phyloP scores from a whole-genome alignment of 2,113 vertebrate genomes.

The Orycteropus afer region DNA sequence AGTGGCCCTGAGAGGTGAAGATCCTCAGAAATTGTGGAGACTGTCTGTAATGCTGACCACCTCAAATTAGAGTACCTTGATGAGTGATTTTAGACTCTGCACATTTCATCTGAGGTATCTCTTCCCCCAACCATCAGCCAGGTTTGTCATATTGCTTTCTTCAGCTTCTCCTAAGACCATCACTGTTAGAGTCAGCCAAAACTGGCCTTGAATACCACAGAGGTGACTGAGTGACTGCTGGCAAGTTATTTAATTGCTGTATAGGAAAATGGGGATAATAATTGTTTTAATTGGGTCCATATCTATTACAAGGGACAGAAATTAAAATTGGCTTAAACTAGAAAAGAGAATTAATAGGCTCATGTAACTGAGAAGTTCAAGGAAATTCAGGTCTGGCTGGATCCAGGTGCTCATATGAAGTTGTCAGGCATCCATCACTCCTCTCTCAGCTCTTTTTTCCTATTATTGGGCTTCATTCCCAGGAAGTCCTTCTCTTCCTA shows the following conservation, averaged over 20 bases:
- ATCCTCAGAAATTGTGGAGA: background rate
- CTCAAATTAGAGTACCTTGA: background rate
- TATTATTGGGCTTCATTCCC: background rate
- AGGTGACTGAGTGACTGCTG: background rate
- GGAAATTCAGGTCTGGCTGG: slow-evolving; percentile 13
- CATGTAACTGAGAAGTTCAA: background rate
- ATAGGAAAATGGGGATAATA: background rate
- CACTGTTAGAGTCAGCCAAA: background rate
- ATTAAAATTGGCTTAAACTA: background rate
- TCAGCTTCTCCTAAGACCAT: background rate
- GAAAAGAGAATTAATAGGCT: background rate
- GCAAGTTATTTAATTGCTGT: background rate
- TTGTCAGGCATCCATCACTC: background rate
- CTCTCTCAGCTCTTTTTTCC: background rate
- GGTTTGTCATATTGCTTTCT: background rate
- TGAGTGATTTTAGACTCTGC: background rate
- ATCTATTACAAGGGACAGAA: background rate
- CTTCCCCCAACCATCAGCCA: background rate
- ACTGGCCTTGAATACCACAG: background rate
- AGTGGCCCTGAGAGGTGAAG: background rate
- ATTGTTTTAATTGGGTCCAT: background rate
- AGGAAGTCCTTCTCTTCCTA: background rate
- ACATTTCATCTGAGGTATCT: background rate
- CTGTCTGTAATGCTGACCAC: background rate
- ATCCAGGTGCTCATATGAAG: background rate